Evolutionary conservation across 2,888 invertebrate genomes (phyloP).

Genomic region (Coremacera marginata): DNA sequence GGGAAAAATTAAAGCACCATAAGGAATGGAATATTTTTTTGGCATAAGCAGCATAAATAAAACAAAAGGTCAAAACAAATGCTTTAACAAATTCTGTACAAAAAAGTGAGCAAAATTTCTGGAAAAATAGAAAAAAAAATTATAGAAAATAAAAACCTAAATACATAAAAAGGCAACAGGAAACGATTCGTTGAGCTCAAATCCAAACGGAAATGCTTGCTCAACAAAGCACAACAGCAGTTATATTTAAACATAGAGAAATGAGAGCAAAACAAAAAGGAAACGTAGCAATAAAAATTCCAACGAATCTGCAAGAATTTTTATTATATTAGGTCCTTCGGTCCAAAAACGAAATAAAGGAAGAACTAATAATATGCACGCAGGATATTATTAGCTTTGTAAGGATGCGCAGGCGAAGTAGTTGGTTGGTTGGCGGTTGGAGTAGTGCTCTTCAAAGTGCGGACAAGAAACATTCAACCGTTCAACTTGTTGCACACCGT

Average conservation of each 20-base stretch:
- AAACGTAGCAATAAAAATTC: slow-evolving; percentile 37
- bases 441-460: neutral
- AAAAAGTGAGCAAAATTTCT: neutral
- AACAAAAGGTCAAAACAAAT: neutral
- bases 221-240: slow-evolving; percentile 21
- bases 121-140: neutral
- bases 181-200: slow-evolving; percentile 30
- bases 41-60: neutral
- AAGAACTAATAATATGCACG: slow-evolving; percentile 28
- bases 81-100: no score
- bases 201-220: slow-evolving; percentile 29
- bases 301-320: slow-evolving; percentile 36
- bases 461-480: neutral
- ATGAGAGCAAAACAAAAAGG: neutral
- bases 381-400: slow-evolving; percentile 36
- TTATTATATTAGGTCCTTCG: slow-evolving; percentile 31
- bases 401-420: neutral
- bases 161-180: slow-evolving; percentile 23
- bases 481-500: slow-evolving; percentile 29
- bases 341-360: neutral
- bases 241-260: neutral
- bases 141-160: neutral
- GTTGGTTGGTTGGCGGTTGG: neutral
- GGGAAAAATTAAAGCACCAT: neutral
- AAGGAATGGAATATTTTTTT: neutral